phyloP scores from a whole-genome alignment of 2,113 vertebrate species.

The Cynocephalus volans region DNA sequence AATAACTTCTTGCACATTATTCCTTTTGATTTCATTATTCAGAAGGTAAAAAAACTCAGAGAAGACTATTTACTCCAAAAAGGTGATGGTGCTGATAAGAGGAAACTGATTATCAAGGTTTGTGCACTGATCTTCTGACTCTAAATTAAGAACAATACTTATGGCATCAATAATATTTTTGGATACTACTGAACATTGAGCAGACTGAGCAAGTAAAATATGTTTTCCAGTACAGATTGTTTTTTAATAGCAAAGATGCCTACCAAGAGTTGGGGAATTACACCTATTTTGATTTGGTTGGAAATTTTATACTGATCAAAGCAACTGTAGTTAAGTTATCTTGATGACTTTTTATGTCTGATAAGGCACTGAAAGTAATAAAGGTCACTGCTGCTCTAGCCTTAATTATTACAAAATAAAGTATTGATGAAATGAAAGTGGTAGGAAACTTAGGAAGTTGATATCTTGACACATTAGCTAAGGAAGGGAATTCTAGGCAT shows the following conservation, averaged over 20 bases:
- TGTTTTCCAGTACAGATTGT: background rate
- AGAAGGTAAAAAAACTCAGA: background rate
- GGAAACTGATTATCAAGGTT: background rate
- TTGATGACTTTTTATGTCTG: background rate
- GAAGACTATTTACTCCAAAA: background rate
- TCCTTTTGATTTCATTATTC: conserved; percentile 20
- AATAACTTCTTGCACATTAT: background rate
- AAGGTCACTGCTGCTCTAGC: background rate
- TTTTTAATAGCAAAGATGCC: background rate
- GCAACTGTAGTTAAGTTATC: background rate
- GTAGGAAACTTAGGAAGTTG: background rate
- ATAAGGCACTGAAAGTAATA: background rate
- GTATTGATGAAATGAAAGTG: conserved; percentile 3
- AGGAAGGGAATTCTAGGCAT: background rate
- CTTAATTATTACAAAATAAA: background rate
- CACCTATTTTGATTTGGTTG: background rate
- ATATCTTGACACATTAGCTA: background rate
- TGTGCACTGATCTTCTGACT: background rate
- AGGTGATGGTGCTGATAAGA: background rate
- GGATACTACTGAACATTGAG: background rate
- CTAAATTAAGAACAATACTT: background rate
- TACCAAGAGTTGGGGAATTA: background rate
- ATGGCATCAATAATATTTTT: conserved; percentile 32
- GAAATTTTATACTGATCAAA: background rate
- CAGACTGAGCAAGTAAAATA: background rate